Evolutionary conservation across 64 coral and sea anemone genomes (phyloP).

Genomic region (Porites australiensis): DNA sequence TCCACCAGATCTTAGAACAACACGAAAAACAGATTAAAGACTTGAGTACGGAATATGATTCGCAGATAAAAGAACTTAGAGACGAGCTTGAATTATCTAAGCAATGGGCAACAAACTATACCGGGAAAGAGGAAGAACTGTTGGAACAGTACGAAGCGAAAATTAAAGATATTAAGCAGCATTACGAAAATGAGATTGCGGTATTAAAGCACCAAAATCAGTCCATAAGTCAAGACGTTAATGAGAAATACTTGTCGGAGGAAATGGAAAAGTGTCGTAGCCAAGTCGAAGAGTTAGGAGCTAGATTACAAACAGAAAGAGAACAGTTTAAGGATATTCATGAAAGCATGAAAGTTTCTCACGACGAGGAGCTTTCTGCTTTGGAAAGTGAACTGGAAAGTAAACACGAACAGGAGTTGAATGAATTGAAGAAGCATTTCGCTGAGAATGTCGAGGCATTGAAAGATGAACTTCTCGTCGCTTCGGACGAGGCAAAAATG

Average conservation of each 20-base stretch:
- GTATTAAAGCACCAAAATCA: conserved; percentile 24
- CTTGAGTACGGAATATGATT: conserved; percentile 87
- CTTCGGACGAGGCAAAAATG: conserved; percentile 82
- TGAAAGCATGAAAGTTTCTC: conserved; percentile 41
- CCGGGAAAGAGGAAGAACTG: conserved; percentile 26
- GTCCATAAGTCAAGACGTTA: neutral
- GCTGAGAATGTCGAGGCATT: conserved; percentile 65
- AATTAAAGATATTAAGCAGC: conserved; percentile 76
- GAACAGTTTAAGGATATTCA: conserved; percentile 58
- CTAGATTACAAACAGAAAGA: conserved; percentile 63
- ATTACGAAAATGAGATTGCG: conserved; percentile 67
- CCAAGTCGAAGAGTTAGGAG: conserved; percentile 42
- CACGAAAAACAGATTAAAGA: conserved; percentile 78
- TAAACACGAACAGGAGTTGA: conserved; percentile 77
- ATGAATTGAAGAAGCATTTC: conserved; percentile 69
- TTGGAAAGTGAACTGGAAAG: conserved; percentile 57
- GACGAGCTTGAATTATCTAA: conserved; percentile 78
- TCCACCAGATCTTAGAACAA: conserved; percentile 69
- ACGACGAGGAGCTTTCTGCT: conserved; percentile 45
- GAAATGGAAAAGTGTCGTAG: conserved; percentile 60
- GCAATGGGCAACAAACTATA: conserved; percentile 57
- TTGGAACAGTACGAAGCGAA: conserved; percentile 82
- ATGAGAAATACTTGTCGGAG: conserved; percentile 62
- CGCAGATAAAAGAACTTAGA: conserved; percentile 85
- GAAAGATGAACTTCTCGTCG: conserved; percentile 78